Evolutionary conservation across 1,140 invertebrate genomes (phyloP).

Genomic region (Euwallacea similis): DNA sequence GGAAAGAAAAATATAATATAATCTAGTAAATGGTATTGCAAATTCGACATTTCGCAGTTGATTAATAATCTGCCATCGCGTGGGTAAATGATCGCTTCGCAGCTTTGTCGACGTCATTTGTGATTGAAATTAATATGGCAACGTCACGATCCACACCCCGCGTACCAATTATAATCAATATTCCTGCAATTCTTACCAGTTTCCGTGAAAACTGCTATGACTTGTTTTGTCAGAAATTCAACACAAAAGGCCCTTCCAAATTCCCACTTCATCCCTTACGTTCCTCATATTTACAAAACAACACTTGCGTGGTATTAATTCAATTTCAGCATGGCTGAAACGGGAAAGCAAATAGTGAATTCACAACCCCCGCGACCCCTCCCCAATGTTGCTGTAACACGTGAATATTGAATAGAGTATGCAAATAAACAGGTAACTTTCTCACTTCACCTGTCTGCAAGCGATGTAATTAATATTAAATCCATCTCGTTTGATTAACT

Average conservation of each 20-base stretch:
- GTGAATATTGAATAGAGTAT: conserved; percentile 18
- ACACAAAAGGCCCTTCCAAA: background rate
- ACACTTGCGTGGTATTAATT: conserved; percentile 8
- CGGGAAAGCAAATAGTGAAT: background rate
- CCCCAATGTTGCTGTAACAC: background rate
- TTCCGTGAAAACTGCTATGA: background rate
- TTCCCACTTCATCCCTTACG: background rate
- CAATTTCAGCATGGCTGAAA: background rate
- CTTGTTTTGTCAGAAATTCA: background rate
- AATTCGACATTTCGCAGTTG: conserved; percentile 21
- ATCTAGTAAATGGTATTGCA: conserved; percentile 16
- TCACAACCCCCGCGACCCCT: background rate
- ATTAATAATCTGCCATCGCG: conserved; percentile 14
- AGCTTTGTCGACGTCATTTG: background rate
- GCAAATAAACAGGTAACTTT: conserved; percentile 24
- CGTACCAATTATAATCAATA: background rate
- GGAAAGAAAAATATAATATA: conserved; percentile 3
- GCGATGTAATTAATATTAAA: conserved; percentile 14
- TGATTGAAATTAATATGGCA: conserved; percentile 24
- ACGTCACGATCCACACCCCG: background rate
- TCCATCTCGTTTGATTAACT: too few relatives aligned
- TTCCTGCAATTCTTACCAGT: background rate
- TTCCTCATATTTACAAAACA: conserved; percentile 4
- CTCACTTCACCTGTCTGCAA: conserved; percentile 17
- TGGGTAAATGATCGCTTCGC: conserved; percentile 7